Conservation (phyloP, 1,140 invertebrate genomes). For the Pogonomyrmex californicus region DNA sequence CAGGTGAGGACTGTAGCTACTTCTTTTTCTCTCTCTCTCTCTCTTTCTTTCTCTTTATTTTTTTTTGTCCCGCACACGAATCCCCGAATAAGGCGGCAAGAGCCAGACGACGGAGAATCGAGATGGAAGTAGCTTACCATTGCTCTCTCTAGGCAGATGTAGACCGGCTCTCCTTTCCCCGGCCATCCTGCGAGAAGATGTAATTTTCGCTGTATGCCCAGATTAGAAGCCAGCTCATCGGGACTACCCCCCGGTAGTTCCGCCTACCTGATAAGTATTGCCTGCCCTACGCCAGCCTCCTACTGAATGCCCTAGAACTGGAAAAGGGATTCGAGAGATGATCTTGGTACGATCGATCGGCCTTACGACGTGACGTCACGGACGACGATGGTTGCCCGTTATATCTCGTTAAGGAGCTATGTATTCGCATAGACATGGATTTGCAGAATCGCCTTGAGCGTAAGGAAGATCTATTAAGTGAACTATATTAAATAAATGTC, state of each 20-base stretch:
- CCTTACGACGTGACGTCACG: constrained; percentile 66
- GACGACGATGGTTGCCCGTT: constrained; percentile 59
- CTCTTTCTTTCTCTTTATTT: constrained; percentile 7
- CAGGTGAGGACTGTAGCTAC: neutral
- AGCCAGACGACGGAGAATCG: constrained; percentile 48
- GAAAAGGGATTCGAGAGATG: constrained; percentile 76
- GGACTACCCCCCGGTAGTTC: constrained; percentile 50
- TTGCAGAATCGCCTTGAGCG: constrained; percentile 59
- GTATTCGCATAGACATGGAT: constrained; percentile 65
- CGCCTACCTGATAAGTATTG: constrained; percentile 77
- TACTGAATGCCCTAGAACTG: constrained; percentile 71
- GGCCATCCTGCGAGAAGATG: constrained; percentile 67
- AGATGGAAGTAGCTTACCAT: constrained; percentile 66
- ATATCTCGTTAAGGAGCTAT: constrained; percentile 69
- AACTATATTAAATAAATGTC: constrained; percentile 57
- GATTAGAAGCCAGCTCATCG: constrained; percentile 81
- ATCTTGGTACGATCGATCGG: constrained; percentile 75
- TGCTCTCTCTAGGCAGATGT: constrained; percentile 65
- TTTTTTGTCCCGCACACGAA: constrained; percentile 33
- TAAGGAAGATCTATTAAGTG: constrained; percentile 40
- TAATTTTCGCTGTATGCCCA: constrained; percentile 83
- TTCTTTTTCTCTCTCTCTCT: neutral
- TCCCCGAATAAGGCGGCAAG: constrained; percentile 31
- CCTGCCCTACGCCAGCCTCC: constrained; percentile 59
- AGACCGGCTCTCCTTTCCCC: constrained; percentile 61